Conservation (phyloP, 2,888 invertebrate species). For the Hartigia nigra region DNA sequence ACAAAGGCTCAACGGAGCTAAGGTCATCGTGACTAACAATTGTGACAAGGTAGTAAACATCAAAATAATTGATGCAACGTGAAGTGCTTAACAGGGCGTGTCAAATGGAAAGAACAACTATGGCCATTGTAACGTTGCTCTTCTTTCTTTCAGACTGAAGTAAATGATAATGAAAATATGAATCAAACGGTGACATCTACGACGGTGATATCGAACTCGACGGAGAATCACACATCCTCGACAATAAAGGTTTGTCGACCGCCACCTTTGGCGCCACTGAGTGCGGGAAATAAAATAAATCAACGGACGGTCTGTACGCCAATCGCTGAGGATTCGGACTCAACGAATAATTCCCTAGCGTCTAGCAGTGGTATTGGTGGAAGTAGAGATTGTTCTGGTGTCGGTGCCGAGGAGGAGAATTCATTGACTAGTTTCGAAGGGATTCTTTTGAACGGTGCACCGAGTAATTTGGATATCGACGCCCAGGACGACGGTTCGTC, state of each 20-base stretch:
- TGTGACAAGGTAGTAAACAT: slow-evolving; percentile 60
- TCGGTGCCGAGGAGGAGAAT: slow-evolving; percentile 72
- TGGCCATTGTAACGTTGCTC: neutral
- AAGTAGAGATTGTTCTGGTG: slow-evolving; percentile 65
- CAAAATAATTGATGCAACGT: neutral
- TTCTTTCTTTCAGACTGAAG: slow-evolving; percentile 51
- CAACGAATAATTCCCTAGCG: slow-evolving; percentile 71
- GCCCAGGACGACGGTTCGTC: slow-evolving; percentile 70
- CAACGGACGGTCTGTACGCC: slow-evolving; percentile 54
- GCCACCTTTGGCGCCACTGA: slow-evolving; percentile 67
- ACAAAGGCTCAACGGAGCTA: slow-evolving; percentile 63
- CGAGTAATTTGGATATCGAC: slow-evolving; percentile 68
- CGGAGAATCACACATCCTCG: slow-evolving; percentile 58
- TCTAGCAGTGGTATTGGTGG: slow-evolving; percentile 70
- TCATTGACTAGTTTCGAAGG: slow-evolving; percentile 75
- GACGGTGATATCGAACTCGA: slow-evolving; percentile 41
- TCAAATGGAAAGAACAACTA: neutral
- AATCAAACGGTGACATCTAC: slow-evolving; percentile 51
- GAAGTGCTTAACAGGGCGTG: neutral
- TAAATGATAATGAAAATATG: slow-evolving; percentile 53
- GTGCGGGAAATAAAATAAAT: slow-evolving; percentile 47
- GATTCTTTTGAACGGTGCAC: slow-evolving; percentile 71
- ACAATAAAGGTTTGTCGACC: slow-evolving; percentile 59
- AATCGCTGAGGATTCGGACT: slow-evolving; percentile 66
- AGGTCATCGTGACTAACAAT: slow-evolving; percentile 62